Evolutionary conservation across 2,888 invertebrate species (phyloP), one percentile per base, ranked within the genome.

Genomic region (Apodemia zela): DNA sequence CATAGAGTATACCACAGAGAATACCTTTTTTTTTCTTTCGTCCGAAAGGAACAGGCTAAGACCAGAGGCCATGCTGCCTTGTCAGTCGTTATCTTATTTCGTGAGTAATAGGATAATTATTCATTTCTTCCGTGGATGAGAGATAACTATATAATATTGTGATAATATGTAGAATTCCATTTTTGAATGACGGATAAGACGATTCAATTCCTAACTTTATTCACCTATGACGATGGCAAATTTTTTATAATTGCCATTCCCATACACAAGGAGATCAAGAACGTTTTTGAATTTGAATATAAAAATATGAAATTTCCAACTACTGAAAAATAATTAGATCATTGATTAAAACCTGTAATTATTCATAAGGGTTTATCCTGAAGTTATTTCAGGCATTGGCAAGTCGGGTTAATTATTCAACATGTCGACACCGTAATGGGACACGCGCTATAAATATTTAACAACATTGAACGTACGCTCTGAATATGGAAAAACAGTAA

Each of bases 371-470:
- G 67, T 74, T 78, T 79, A 79, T 77, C 76, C 75, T 71, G 73
- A 73, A 74, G 81, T 79, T 79, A 80, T 82, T 79, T 75, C 75
- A 76, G 77, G 74, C 79, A 75, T 76, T 78, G 75, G 78, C 71
- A 77, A 75, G 78, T 75, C 80, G 77, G 72, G 77, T 89, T 87
- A 87, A 87, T 88, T 89, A 88, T 88, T 86, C 86, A 89, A 81
- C 80, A 83, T 79, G 87, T 86, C 87, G 82, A 82, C 87, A 79
- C 80, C 77, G 82, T 87, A 85, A 87, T 85, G 80, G 85, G 77
- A 80, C 75, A 74, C 70, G 75, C 76, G 76, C 81, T 84, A 86
- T 89, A 85, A 87, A 89, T 89, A 89, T 71, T 72, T 69, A 69
- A 72, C 63, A 62, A 59, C 63, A 65, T 67, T 66, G 69, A 66